Base-by-base conservation (phyloP, 2,888 invertebrate species). In the Endomychus coccineus region DNA sequence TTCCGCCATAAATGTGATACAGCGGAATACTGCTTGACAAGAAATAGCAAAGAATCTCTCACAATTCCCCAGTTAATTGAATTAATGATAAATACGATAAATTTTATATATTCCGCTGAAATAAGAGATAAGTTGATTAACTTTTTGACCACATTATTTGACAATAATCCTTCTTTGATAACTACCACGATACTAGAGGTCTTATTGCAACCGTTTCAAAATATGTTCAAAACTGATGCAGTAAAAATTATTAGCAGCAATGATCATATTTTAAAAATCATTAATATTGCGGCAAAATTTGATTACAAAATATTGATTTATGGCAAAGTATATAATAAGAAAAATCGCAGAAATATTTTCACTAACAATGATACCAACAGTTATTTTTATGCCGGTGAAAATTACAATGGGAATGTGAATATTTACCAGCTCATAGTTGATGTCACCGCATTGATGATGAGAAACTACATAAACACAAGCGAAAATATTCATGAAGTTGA, bases 201-300 rank as follows among this genome's bases (percentile, higher is more conserved):
- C 21, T 31, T 50, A 27, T 36, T 48, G 9, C 44, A 42, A 12
- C 50, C 47, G 6, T 40, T 51, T 16, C 21, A 27, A 23, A 31
- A 24, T 23, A 33, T 34, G 4, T 39, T 41, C 17, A 45, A 41
- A 16, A 44, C 36, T 28, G 27, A 41, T 19, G 27, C 42, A 4
- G 9, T 34, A n/a, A 34, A 33, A 21, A 27, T 35, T 7, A 33
- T 44, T 2, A 34, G 34, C 15, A 37, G 33, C 12, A 46, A 50
- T 37, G 12, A 14, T 19, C 38, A 46, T 35, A 22, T 49, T 35
- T 42, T 51, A 5, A 16, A 40, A 11, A 37, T 51, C 17, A 38
- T 48, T 3, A 45, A 24, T 17, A 25, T 22, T 36, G 6, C 38
- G 6, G 15, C 48, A 31, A 36, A 43, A 25, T 25, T 27, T 21